phyloP scores from a whole-genome alignment of 2,113 vertebrate genomes.

The Pseudolaguvia tuberculata region DNA sequence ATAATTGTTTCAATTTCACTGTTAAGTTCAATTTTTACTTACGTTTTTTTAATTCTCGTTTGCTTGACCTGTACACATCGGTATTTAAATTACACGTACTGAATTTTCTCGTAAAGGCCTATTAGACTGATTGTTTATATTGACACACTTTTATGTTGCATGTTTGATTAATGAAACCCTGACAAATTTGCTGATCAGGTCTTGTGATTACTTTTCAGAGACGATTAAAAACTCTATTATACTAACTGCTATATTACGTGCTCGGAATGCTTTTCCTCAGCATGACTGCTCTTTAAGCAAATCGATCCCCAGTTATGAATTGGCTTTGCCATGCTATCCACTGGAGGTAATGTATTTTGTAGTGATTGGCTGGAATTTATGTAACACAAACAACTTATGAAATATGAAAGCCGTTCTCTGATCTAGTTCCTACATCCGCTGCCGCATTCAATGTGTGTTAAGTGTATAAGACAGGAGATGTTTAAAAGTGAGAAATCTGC shows the following conservation, averaged over 20 bases:
- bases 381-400: conserved; percentile 39
- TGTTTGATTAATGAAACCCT: conserved; percentile 14
- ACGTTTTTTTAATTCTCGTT: not conserved
- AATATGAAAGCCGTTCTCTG: conserved; percentile 33
- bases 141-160: conserved; percentile 1
- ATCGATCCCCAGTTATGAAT: conserved; percentile 53
- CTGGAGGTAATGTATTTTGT: conserved; percentile 45
- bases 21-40: not conserved
- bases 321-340: conserved; percentile 40
- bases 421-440: not conserved
- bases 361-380: conserved; percentile 35
- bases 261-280: conserved; percentile 36
- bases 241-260: conserved; percentile 39
- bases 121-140: conserved; percentile 1
- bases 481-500: conserved; percentile 2
- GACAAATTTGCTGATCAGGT: conserved; percentile 42
- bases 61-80: not conserved
- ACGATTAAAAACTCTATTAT: conserved; percentile 48
- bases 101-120: not conserved
- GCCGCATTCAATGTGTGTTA: not conserved
- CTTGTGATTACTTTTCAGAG: conserved; percentile 41
- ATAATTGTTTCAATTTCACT: too few relatives aligned
- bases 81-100: not conserved
- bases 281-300: conserved; percentile 32
- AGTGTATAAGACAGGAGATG: not conserved